Evolutionary conservation across 2,888 invertebrate genomes (phyloP).

Genomic region (Rhimphoctona megacephalus): DNA sequence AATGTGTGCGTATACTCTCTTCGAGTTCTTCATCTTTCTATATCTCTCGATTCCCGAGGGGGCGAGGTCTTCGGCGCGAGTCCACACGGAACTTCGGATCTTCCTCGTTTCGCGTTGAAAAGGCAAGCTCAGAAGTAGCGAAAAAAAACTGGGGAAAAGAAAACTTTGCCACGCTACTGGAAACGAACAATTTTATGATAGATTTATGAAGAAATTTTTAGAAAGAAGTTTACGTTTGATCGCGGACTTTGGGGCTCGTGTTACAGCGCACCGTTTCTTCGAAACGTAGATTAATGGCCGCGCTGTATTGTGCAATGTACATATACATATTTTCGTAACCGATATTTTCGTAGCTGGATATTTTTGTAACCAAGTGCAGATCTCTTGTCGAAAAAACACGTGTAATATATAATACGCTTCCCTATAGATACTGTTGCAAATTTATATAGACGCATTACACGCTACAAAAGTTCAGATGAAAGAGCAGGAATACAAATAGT

Average conservation of each 20-base stretch:
- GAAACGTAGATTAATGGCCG: conserved; percentile 67
- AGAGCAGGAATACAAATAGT: conserved; percentile 36
- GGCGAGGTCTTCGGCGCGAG: conserved; percentile 24
- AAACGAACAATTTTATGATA: conserved; percentile 71
- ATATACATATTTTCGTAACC: conserved; percentile 13
- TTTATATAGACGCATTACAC: conserved; percentile 44
- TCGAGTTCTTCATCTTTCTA: conserved; percentile 19
- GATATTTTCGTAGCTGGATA: conserved; percentile 59
- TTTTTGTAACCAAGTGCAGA: conserved; percentile 58
- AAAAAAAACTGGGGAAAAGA: conserved; percentile 42
- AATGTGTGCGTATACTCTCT: conserved; percentile 37
- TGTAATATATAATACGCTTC: conserved; percentile 29
- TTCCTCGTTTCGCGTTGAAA: conserved; percentile 42
- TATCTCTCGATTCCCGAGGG: conserved; percentile 18
- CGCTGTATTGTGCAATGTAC: conserved; percentile 41
- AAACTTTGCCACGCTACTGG: conserved; percentile 66
- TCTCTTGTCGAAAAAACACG: conserved; percentile 39
- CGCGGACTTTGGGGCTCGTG: conserved; percentile 54
- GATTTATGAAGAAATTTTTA: conserved; percentile 72
- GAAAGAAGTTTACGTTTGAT: conserved; percentile 67
- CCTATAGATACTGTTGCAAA: conserved; percentile 28
- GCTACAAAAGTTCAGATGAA: conserved; percentile 28
- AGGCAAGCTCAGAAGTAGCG: conserved; percentile 27
- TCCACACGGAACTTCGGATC: conserved; percentile 35
- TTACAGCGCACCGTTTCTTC: conserved; percentile 50